Evolutionary conservation across 2,888 invertebrate genomes (phyloP), one percentile per base, ranked within the genome.

Genomic region (Strigamia crassipes): DNA sequence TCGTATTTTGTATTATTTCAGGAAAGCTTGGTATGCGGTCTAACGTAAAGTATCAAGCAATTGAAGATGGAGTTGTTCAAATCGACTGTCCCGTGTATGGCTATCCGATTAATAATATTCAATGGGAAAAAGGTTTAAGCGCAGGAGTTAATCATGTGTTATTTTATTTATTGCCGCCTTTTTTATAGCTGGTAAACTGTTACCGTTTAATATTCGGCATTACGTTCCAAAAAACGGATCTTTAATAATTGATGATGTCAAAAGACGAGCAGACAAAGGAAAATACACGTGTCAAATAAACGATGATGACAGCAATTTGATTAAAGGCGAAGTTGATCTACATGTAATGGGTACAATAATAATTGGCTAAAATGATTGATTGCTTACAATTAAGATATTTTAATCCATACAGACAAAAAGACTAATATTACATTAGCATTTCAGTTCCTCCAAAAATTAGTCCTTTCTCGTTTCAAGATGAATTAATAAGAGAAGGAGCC

Each of bases 121-220:
- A 94, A 18, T 97, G 97, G 97, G 96, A 96, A 89, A 92, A 96
- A 89, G 95, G 96, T 91, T 66, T 66, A 31, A 18, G 27, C 27
- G 3, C 1, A 27, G 27, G 3, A 1, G 27, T 27, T 27, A 27
- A 27, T 27, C 27, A 27, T n/a, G n/a, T n/a, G n/a, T n/a, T n/a
- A n/a, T 27, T 2, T 27, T 27, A 27, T 27, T 3, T 27, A 27
- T 27, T 27, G 3, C 27, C 1, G 27, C 0, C 5, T 12, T 79
- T 82, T 82, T 79, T 18, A 83, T n/a, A 92, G 94, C 93, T 86
- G 93, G 92, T 86, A 92, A 95, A 82, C 92, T 93, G 23, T 90
- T 97, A 83, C 97, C 97, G 81, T 96, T 96, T 89, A 97, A 97
- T 89, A 92, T 96, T 86, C 94, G 97, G 86, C 97, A 97, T 88